Conservation (phyloP, 2,888 invertebrate species). For the Nineta flava region DNA sequence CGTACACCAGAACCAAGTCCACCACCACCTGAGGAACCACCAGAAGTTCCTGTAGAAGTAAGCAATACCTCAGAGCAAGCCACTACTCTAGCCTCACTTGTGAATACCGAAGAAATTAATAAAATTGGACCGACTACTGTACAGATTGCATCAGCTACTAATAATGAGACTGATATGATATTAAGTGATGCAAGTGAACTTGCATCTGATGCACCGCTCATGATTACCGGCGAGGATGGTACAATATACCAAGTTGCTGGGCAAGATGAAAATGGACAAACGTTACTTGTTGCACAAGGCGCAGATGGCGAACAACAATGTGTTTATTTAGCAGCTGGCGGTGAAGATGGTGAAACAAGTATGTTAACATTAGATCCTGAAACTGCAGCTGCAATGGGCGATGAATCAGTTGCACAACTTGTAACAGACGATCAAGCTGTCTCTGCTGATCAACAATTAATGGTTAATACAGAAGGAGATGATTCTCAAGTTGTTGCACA, state of each 20-base stretch:
- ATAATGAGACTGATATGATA: slow-evolving; percentile 42
- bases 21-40: slow-evolving; percentile 8
- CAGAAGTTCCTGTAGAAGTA: slow-evolving; percentile 23
- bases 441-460: slow-evolving; percentile 30
- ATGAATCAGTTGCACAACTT: slow-evolving; percentile 25
- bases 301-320: slow-evolving; percentile 62
- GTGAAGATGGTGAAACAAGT: slow-evolving; percentile 11
- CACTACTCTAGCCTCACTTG: slow-evolving; percentile 13
- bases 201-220: slow-evolving; percentile 42
- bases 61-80: slow-evolving; percentile 15
- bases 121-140: slow-evolving; percentile 3
- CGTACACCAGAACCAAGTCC: slow-evolving; percentile 40
- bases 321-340: slow-evolving; percentile 37
- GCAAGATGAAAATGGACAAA: slow-evolving; percentile 66
- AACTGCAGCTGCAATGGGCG: slow-evolving; percentile 24
- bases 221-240: slow-evolving; percentile 75
- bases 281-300: slow-evolving; percentile 54
- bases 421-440: slow-evolving; percentile 18
- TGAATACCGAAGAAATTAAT: slow-evolving; percentile 6
- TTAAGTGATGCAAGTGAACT: slow-evolving; percentile 24
- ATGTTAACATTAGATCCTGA: slow-evolving; percentile 8
- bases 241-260: slow-evolving; percentile 61
- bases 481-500: slow-evolving; percentile 73
- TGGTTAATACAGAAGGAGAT: slow-evolving; percentile 39
- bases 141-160: slow-evolving; percentile 32